A percentile compares a stretch with the other conserved stretches of the same genome.
Conservation (phyloP, 2,888 invertebrate genomes). For the Clitarchus hookeri region DNA sequence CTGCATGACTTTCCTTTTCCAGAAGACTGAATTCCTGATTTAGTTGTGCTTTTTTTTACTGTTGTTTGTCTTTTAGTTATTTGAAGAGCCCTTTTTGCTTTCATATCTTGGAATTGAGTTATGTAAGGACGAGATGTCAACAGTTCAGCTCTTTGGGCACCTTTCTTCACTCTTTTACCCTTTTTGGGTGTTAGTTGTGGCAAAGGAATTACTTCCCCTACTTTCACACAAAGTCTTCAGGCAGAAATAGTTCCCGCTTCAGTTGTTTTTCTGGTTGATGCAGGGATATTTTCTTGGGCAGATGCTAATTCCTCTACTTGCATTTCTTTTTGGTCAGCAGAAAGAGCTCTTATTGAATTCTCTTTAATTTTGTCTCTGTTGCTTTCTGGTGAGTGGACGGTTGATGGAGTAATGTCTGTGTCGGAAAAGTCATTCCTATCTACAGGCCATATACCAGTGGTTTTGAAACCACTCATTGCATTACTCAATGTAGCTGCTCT, state of each 20-base stretch:
- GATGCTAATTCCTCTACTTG: not conserved
- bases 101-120: not conserved
- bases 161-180: not conserved
- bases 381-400: not conserved
- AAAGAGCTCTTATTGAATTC: not conserved
- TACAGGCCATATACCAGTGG: no score
- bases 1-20: not conserved
- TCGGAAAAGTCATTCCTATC: constrained; percentile 5
- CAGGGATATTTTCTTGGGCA: not conserved
- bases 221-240: not conserved
- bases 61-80: not conserved
- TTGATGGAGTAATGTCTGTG: not conserved
- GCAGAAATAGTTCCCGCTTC: not conserved
- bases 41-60: not conserved
- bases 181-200: not conserved
- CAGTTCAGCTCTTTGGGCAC: constrained; percentile 16
- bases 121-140: constrained; percentile 14
- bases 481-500: not conserved
- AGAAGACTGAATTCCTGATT: not conserved
- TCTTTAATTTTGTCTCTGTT: not conserved
- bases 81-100: not conserved
- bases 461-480: constrained; percentile 10
- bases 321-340: not conserved
- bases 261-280: not conserved
- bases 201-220: not conserved